phyloP scores from a whole-genome alignment of 2,113 vertebrate genomes.

The Guaruba guarouba region DNA sequence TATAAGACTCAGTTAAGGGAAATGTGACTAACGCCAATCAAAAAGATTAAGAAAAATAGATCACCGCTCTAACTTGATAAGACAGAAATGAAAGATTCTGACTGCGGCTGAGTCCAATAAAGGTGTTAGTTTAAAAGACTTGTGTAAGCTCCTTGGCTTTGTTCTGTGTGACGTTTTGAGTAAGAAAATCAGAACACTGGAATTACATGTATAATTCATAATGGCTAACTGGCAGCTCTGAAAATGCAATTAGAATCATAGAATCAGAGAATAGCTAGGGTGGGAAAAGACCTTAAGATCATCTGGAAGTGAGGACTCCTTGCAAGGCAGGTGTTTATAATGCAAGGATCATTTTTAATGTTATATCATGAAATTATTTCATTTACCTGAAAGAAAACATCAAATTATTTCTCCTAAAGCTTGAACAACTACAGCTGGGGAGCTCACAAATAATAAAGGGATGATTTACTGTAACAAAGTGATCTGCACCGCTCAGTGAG shows the following conservation, averaged over 20 bases:
- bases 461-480: background rate
- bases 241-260: background rate
- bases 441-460: background rate
- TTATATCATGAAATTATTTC: background rate
- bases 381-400: background rate
- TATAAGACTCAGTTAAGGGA: background rate
- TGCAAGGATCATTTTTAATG: background rate
- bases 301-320: background rate
- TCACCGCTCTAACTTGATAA: background rate
- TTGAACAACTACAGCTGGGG: background rate
- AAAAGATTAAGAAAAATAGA: background rate
- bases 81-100: background rate
- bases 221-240: background rate
- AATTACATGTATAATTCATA: background rate
- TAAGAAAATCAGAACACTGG: background rate
- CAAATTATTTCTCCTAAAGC: background rate
- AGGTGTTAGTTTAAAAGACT: background rate
- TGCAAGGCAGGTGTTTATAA: background rate
- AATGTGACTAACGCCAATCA: background rate
- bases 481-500: background rate
- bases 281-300: background rate
- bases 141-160: background rate
- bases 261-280: background rate
- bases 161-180: background rate
- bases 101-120: background rate